Percentiles rank a stretch among this genome's conserved stretches.
Evolutionary conservation across 2,888 invertebrate species (phyloP).

Genomic region (Platycheirus albimanus): DNA sequence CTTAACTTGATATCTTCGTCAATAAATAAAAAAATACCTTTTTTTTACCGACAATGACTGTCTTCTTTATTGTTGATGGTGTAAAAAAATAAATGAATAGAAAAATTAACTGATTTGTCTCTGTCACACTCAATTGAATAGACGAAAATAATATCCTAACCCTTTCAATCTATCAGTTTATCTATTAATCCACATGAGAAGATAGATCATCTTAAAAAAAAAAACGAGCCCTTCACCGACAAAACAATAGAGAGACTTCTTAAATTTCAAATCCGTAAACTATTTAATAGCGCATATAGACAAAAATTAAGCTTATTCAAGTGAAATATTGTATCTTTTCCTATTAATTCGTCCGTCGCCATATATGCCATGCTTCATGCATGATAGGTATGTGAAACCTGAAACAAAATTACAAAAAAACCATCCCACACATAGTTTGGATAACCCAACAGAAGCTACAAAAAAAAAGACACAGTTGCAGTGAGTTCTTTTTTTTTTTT

Average conservation of each 20-base stretch:
- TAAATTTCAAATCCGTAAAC: conserved; percentile 12
- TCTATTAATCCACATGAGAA: neutral
- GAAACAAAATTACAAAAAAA: conserved; percentile 39
- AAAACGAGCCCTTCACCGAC: neutral
- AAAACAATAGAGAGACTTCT: conserved; percentile 13
- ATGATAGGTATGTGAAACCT: conserved; percentile 49
- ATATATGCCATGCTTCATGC: no score
- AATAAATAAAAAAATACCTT: neutral
- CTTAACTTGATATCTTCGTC: conserved; percentile 1
- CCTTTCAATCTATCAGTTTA: conserved; percentile 13
- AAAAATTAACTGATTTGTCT: neutral
- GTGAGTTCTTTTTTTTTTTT: neutral
- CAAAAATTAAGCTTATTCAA: conserved; percentile 11
- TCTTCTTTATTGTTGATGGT: no score
- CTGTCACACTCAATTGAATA: conserved; percentile 9
- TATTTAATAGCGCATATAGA: neutral
- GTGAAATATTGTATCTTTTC: conserved; percentile 45
- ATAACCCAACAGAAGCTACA: conserved; percentile 13
- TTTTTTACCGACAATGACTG: no score
- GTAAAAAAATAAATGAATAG: neutral
- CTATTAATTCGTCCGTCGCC: conserved; percentile 52
- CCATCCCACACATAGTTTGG: conserved; percentile 16
- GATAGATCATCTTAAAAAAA: neutral
- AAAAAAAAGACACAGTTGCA: neutral
- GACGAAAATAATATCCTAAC: neutral